Conservation (phyloP, 2,888 invertebrate genomes). For the Glaucopsyche alexis region DNA sequence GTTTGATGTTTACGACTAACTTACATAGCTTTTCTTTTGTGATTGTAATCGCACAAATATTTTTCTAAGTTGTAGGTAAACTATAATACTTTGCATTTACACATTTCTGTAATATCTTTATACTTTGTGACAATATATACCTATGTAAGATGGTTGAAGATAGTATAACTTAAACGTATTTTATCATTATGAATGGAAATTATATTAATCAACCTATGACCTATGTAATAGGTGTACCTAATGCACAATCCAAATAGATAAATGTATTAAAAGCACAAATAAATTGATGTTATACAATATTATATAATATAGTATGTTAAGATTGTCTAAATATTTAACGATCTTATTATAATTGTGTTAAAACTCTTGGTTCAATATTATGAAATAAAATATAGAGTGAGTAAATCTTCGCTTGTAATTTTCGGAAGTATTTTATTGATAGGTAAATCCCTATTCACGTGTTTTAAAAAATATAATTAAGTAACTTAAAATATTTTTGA, state of each 20-base stretch:
- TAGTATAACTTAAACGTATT: neutral
- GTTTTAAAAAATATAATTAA: no score
- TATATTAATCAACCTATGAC: neutral
- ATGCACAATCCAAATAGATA: neutral
- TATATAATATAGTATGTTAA: neutral
- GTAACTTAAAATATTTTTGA: no score
- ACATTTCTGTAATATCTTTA: neutral
- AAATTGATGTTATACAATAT: neutral
- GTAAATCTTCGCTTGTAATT: no score
- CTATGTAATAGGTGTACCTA: neutral
- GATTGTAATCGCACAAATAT: neutral
- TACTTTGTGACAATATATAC: neutral
- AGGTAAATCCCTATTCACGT: no score
- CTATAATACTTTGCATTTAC: neutral
- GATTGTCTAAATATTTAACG: neutral
- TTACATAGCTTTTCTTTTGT: neutral
- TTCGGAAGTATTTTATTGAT: no score
- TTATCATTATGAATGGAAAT: neutral
- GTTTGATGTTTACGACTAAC: neutral
- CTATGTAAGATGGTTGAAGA: neutral
- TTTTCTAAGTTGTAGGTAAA: neutral
- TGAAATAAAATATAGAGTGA: no score
- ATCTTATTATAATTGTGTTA: neutral
- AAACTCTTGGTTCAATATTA: no score
- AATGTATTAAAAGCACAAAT: neutral